Evolutionary conservation across 1,140 invertebrate species (phyloP), one percentile per base, ranked within the genome.

Genomic region (Trichogramma pretiosum): DNA sequence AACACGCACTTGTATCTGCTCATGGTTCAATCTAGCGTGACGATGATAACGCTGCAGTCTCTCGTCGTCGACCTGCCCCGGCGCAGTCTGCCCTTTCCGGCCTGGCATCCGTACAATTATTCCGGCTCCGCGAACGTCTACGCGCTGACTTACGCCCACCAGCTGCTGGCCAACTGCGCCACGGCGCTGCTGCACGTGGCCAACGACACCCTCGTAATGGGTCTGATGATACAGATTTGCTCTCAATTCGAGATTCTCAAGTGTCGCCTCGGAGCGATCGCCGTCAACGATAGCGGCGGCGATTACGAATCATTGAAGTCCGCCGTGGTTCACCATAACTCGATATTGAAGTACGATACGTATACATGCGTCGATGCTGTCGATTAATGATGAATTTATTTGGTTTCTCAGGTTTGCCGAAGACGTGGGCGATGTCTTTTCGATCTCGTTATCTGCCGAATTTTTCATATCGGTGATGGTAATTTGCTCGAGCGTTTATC

Each of bases 401-500:
- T 28, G 24, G 35, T 41, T 24, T 46, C 13, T 21, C 38, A 61
- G 60, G 11, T 58, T 59, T 53, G 26, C 57, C 48, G 50, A 56
- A 32, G 37, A 24, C 33, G 35, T 56, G n/a, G 58, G 59, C 23
- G 35, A 45, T 10, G 49, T 51, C 17, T 57, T 58, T 50, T 47
- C 41, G 16, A 18, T 35, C 10, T 52, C 57, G 0, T 56, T 62
- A 34, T 55, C 60, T 34, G 42, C 57, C 5, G 58, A 62, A 46
- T 62, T 57, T 46, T 53, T 51, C 0, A 51, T 56, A 38, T 58
- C 54, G 13, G 54, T 53, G 2, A 10, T 62, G 18, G 54, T 60
- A 1, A 55, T 60, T 17, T 58, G 56, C 22, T 32, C 58, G 33
- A 60, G 56, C 22, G 55, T 62, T 33, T 56, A 55, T 46, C 46